Evolutionary conservation across 2,888 invertebrate genomes (phyloP), one percentile per base, ranked within the genome.

Genomic region (Isotomurus palustris): DNA sequence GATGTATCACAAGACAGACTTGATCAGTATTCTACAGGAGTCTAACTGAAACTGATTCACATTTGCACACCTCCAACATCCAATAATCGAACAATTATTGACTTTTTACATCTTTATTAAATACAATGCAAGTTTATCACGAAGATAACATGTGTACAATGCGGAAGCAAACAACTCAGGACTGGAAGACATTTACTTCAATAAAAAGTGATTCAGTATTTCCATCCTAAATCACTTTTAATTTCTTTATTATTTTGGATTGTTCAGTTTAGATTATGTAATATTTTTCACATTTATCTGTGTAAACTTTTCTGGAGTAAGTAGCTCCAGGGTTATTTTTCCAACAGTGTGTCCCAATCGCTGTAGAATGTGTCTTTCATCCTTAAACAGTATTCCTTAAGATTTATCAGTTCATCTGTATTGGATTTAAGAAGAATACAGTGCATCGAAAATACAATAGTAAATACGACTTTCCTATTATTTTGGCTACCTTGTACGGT

Each of bases 401-500:
- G 35, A 29, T 64, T 67, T 2, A 3, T 3, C 17, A 62, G 29
- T 24, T 67, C 62, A 17, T 47, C 64, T 66, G 36, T 14, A 49
- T 54, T 38, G 57, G 43, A 38, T 25, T 32, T 19, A 12, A 40
- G 17, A 40, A 40, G 17, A n/a, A 40, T 40, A 6, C 44, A 24
- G 6, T 24, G 10, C 6, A 44, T 24, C 6, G 40, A 8, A 40
- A 40, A 40, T 40, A 8, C 17, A 40, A 8, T 40, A 40, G 32
- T 32, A 45, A 45, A 27, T 53, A 24, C 22, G 17, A 17, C 25
- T 48, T 27, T 14, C 36, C 5, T 3, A 22, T 48, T 28, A 36
- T 45, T 40, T 36, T 3, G 4, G 6, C 27, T 62, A 72, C 72
- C 70, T 27, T 63, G 66, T 4, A 72, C 14, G 27, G 68, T 49